Evolutionary conservation across 1,140 invertebrate species (phyloP), one percentile per base, ranked within the genome.

Genomic region (Drosophila ficusphila): DNA sequence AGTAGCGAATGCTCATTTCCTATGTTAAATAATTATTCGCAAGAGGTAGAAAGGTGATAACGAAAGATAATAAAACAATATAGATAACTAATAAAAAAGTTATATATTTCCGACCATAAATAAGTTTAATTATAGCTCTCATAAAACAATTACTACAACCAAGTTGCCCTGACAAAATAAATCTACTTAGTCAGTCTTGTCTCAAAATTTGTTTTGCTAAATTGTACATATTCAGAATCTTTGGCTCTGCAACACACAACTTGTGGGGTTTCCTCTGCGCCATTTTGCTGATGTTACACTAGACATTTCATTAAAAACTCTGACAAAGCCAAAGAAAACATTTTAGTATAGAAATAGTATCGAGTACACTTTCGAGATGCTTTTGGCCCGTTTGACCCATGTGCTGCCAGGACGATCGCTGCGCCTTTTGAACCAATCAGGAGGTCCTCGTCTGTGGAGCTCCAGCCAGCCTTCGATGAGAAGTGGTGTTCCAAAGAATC

Each of bases 341-440:
- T 34, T 14, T 48, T n/a, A n/a, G n/a, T 9, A 46, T 1, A 27
- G 7, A 18, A 27, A 33, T 14, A 1, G 3, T 38, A 18, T 14
- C 21, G 3, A 11, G n/a, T n/a, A n/a, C n/a, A n/a, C 3, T 7
- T 36, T 44, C 38, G 9, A 12, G 5, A 85, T 81, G 81, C 52
- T 86, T 4, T 70, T 88, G 58, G 69, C 77, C 21, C 76, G 81
- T 8, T 44, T 86, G 19, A 18, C 31, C 16, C 46, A 73, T 7
- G 5, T 36, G 3, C 31, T 77, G 33, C 60, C 73, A 4, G 56
- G 54, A 2, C 62, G 69, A 19, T 36, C 82, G 6, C 5, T 58
- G 6, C 57, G 54, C 14, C 39, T 88, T 4, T 23, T 88, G 21
- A 12, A 39, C 0, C 47, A 68, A 4, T 27, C 8, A 2, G 19